phyloP scores from a whole-genome alignment of 1,140 invertebrate species.

The Drosophila yakuba region DNA sequence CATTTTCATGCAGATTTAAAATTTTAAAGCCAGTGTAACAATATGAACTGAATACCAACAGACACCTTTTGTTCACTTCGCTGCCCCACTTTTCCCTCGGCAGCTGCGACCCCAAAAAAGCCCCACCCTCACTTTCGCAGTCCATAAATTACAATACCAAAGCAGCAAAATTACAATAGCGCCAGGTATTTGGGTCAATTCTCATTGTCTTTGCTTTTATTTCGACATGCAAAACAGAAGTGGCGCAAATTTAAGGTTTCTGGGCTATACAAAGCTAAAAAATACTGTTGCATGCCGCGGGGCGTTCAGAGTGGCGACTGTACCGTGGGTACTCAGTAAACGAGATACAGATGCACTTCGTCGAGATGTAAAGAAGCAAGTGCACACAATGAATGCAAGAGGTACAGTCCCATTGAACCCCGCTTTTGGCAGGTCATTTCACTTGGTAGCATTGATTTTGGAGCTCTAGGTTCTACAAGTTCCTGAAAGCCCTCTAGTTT shows the following conservation, averaged over 20 bases:
- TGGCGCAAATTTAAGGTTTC: slow-evolving; percentile 60
- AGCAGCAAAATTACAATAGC: slow-evolving; percentile 44
- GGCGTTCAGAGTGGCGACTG: slow-evolving; percentile 11
- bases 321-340: slow-evolving; percentile 3
- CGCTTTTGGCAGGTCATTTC: background rate
- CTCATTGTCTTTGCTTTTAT: slow-evolving; percentile 36
- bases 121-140: background rate
- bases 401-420: background rate
- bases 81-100: slow-evolving; percentile 34
- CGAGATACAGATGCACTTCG: slow-evolving; percentile 14
- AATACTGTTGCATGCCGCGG: slow-evolving; percentile 53
- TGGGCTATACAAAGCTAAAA: background rate
- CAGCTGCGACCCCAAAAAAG: slow-evolving; percentile 23
- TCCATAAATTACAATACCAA: slow-evolving; percentile 68
- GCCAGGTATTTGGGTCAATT: slow-evolving; percentile 76
- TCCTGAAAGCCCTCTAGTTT: background rate
- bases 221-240: slow-evolving; percentile 70
- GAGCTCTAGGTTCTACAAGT: too few species aligned
- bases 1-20: background rate
- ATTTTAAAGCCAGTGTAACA: slow-evolving; percentile 17
- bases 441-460: background rate
- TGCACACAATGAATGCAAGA: slow-evolving; percentile 42
- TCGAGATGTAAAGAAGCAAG: slow-evolving; percentile 21
- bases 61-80: slow-evolving; percentile 56
- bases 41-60: background rate